Conservation (phyloP, 1,140 invertebrate species). For the Aethina tumida region DNA sequence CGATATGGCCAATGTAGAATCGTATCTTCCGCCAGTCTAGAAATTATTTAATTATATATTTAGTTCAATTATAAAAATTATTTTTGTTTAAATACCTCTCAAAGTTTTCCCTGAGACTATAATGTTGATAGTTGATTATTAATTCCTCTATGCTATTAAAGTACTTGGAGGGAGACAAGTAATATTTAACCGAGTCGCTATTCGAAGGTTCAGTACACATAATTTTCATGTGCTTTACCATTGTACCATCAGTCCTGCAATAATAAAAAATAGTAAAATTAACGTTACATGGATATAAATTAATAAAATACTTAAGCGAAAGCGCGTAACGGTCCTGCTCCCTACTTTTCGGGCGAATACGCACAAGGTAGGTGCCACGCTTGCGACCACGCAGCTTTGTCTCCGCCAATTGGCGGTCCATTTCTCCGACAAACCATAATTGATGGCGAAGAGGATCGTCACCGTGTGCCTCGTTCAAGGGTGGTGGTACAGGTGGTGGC, state of each 20-base stretch:
- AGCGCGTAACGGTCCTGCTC: constrained; percentile 64
- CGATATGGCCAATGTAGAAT: constrained; percentile 65
- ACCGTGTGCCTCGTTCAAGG: constrained; percentile 15
- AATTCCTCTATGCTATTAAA: constrained; percentile 84
- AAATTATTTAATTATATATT: constrained; percentile 7
- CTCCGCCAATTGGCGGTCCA: constrained; percentile 76
- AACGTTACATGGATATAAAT: neutral
- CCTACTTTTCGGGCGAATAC: constrained; percentile 58
- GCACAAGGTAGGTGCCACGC: constrained; percentile 81
- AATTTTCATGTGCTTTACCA: constrained; percentile 92
- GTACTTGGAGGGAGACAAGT: constrained; percentile 78
- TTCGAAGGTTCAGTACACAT: constrained; percentile 43
- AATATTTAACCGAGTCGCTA: constrained; percentile 49
- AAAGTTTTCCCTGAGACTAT: constrained; percentile 84
- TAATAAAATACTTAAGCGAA: constrained; percentile 65
- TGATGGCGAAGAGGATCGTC: constrained; percentile 19
- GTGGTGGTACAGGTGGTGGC: no score
- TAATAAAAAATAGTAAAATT: constrained; percentile 24
- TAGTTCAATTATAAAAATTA: neutral
- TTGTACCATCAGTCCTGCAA: constrained; percentile 67
- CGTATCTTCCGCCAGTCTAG: constrained; percentile 44
- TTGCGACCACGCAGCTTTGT: constrained; percentile 63
- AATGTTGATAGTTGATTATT: constrained; percentile 81
- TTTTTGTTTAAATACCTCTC: constrained; percentile 45
- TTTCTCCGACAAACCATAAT: constrained; percentile 70